phyloP scores from a whole-genome alignment of 2,113 vertebrate genomes.

The Aphelocoma coerulescens region DNA sequence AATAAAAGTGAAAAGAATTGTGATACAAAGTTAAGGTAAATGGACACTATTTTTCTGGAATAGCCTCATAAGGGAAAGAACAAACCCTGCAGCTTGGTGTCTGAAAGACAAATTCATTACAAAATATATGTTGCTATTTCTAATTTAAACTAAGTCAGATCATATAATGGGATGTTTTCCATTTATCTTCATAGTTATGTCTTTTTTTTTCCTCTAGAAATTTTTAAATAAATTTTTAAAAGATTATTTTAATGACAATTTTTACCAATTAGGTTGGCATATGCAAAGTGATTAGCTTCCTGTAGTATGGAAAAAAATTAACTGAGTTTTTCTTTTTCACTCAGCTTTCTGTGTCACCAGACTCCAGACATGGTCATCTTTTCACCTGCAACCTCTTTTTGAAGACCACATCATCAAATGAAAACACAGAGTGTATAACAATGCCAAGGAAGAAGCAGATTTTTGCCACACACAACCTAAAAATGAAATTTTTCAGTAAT shows the following conservation, averaged over 20 bases:
- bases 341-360: conserved; percentile 51
- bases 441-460: conserved; percentile 51
- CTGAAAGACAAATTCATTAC: background rate
- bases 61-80: background rate
- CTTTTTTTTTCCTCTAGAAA: background rate
- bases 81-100: background rate
- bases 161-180: background rate
- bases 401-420: background rate
- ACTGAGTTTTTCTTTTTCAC: background rate
- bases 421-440: background rate
- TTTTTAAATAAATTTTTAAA: rapidly evolving
- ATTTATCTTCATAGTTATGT: background rate
- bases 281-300: background rate
- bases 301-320: background rate
- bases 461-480: conserved; percentile 35
- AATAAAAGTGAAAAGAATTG: background rate
- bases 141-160: background rate
- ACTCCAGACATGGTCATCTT: conserved; percentile 19
- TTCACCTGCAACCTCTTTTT: conserved; percentile 55
- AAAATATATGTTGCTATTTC: background rate
- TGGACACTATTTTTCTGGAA: background rate
- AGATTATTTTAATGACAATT: background rate
- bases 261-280: background rate
- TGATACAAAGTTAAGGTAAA: background rate
- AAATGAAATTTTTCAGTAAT: conserved; percentile 53